Conservation (phyloP, 2,113 vertebrate genomes). For the Petaurus breviceps region DNA sequence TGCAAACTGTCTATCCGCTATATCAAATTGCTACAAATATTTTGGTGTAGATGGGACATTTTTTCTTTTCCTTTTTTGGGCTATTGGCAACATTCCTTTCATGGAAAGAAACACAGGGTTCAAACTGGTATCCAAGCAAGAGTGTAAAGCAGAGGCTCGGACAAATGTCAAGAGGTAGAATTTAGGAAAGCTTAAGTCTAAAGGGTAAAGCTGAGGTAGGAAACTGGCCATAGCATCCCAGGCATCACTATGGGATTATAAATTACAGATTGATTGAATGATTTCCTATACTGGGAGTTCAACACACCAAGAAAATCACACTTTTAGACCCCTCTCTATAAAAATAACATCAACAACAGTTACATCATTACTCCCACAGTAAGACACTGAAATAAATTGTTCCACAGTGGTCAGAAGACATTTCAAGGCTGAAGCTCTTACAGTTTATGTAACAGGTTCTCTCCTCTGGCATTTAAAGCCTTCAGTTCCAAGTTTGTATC, state of each 20-base stretch:
- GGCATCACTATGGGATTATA: neutral
- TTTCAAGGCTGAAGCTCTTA: neutral
- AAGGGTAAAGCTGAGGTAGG: too few species aligned
- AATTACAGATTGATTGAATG: neutral
- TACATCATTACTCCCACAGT: neutral
- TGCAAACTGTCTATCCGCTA: neutral
- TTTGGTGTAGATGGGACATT: neutral
- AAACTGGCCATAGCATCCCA: neutral
- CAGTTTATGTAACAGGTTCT: neutral
- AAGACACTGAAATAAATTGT: neutral
- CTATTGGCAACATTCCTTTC: too few species aligned
- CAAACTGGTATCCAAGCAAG: neutral
- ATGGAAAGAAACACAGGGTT: neutral
- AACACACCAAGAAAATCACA: neutral
- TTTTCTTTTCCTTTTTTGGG: neutral
- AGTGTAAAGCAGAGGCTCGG: neutral
- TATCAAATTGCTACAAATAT: neutral
- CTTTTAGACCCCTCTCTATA: neutral
- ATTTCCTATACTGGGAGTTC: neutral
- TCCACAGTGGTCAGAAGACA: neutral
- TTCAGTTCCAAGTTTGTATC: neutral
- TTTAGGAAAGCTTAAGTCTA: neutral
- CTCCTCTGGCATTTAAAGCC: neutral
- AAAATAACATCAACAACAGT: neutral
- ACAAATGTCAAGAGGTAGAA: neutral